Percentiles rank a stretch among this genome's conserved stretches.
phyloP scores from a whole-genome alignment of 2,888 invertebrate species.

The Synanthedon myopaeformis region DNA sequence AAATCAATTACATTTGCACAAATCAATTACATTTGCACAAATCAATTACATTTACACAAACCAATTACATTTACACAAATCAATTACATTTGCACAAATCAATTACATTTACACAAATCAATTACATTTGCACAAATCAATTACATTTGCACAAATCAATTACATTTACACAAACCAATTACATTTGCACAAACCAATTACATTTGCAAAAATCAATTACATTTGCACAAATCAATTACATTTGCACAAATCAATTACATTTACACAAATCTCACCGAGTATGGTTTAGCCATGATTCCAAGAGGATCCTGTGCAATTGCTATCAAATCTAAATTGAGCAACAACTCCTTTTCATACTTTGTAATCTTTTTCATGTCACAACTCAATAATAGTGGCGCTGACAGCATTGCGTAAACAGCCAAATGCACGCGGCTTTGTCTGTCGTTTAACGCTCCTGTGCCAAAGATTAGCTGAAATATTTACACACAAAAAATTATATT shows the following conservation, averaged over 20 bases:
- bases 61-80: no score
- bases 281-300: constrained; percentile 70
- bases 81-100: no score
- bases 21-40: no score
- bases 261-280: constrained; percentile 20
- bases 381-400: constrained; percentile 76
- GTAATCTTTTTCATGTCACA: constrained; percentile 63
- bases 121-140: no score
- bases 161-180: no score
- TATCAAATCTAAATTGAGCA: constrained; percentile 72
- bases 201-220: no score
- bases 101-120: no score
- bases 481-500: neutral
- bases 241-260: neutral
- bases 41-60: no score
- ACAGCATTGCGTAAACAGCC: constrained; percentile 74
- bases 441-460: constrained; percentile 59
- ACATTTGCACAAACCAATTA: no score
- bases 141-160: no score
- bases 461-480: constrained; percentile 59
- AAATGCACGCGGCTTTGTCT: constrained; percentile 73
- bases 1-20: no score
- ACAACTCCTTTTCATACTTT: constrained; percentile 58
- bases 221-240: neutral
- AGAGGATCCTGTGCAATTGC: constrained; percentile 74